Evolutionary conservation across 2,888 invertebrate species (phyloP), one percentile per base, ranked within the genome.

Genomic region (Cephus pulcher): DNA sequence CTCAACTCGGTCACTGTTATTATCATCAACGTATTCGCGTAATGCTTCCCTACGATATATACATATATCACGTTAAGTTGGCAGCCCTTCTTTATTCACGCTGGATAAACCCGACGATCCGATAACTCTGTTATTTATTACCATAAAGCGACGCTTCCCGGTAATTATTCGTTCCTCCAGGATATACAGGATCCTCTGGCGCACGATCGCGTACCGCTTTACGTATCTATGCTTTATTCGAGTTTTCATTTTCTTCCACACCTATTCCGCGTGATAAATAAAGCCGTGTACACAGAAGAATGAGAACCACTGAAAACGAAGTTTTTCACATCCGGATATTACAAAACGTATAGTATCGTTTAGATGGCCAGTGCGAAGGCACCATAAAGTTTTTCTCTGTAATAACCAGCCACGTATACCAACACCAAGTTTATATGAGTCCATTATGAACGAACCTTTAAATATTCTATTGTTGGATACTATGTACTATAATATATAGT

Each of bases 101-200:
- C 34, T 34, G 35, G 73, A 71, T 70, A 74, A 76, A 37, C 70
- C 34, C 70, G 69, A 34, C 76, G 69, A 70, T 71, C 71, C 76
- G 78, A 75, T 75, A 78, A 78, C 32, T 32, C 32, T n/a, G 35
- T 68, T 56, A 78, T 78, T 78, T 78, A 78, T 78, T 69, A 30
- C 68, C 56, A 23, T 23, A 56, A 56, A 56, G 9, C 56, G 56
- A 23, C 2, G 23, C 56, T 56, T 23, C 56, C 9, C 56, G 6
- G 15, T 1, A 23, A 56, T 56, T 23, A 56, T 56, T 56, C 23
- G 9, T 56, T 56, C 23, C 56, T 56, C 9, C 56, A 9, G 56
- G 56, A 56, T 56, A 23, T 9, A 9, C 56, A 56, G 56, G 56
- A 56, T 23, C 23, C 56, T 23, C 56, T 23, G 2, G 9, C 56